Base-by-base conservation (phyloP, 1,140 invertebrate species). In the Zaprionus tsacasi region DNA sequence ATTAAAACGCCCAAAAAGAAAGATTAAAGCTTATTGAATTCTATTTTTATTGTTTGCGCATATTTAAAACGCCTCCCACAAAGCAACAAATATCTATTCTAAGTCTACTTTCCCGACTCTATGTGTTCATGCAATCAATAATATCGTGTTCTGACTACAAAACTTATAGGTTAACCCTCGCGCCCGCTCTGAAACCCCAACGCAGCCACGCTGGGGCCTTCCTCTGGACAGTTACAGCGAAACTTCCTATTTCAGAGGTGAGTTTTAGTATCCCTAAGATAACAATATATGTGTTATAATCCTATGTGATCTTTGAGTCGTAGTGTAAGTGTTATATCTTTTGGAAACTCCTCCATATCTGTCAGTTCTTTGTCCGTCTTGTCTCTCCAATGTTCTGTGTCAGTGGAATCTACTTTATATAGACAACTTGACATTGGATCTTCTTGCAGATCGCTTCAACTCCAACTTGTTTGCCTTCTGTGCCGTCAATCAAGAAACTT, bases 181-280 rank as follows among this genome's bases (percentile, higher is more conserved):
- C 61, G 95, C 95, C 33, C 94, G 95, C 70, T 96, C 96, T 43
- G 93, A 95, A 67, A 95, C 95, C 50, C 94, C 95, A 55, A 94
- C 94, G 75, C 77, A 79, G 66, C 93, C 94, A 58, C 94, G 95
- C 78, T 95, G 94, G 94, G 89, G 89, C 64, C 82, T 82, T 71
- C 83, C 89, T 56, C 70, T 92, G 64, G 91, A 92, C 60, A 92
- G 91, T 91, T 92, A 91, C 78, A 69, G 78, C 82, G 91, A 93
- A 64, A 92, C 91, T 71, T 92, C 94, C 61, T 94, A 94, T 79
- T 92, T 95, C 60, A 94, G 94, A 95, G 95, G 96, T 96, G 74
- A 93, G 90, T 50, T 81, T n/a, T 0, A 36, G 4, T 40, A 15
- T 43, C n/a, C n/a, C 13, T 7, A 35, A 15, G n/a, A 8, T n/a